phyloP scores from a whole-genome alignment of 1,140 invertebrate genomes.

The Drosophila carrolli region DNA sequence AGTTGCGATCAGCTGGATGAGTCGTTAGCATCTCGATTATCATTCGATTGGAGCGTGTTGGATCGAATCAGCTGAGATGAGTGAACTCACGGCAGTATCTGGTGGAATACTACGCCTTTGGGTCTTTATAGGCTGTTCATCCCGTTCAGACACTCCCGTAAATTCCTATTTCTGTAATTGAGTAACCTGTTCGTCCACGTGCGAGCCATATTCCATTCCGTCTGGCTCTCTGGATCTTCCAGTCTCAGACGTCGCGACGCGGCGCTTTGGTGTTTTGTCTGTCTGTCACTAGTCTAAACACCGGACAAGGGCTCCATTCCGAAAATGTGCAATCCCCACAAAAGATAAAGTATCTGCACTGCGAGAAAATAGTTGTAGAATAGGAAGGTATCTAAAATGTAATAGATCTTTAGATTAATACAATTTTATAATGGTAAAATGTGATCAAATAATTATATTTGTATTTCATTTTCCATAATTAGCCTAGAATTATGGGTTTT shows the following conservation, averaged over 20 bases:
- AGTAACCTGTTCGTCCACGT: conserved; percentile 34
- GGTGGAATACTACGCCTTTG: conserved; percentile 8
- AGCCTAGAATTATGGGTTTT: too few relatives aligned
- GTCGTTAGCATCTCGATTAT: conserved; percentile 14
- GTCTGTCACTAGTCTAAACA: conserved; percentile 36
- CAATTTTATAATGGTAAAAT: not conserved
- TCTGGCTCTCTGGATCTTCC: not conserved
- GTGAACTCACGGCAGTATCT: conserved; percentile 14
- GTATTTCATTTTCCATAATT: too few relatives aligned
- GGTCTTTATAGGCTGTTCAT: conserved; percentile 3
- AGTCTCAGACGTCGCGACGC: conserved; percentile 24
- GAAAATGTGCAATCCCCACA: conserved; percentile 33
- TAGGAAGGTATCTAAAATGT: too few relatives aligned
- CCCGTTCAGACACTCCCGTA: not conserved
- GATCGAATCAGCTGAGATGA: conserved; percentile 22
- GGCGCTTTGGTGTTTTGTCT: conserved; percentile 22
- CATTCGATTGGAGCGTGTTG: conserved; percentile 30
- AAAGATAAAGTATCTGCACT: conserved; percentile 44
- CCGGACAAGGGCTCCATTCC: conserved; percentile 11
- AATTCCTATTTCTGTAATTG: not conserved
- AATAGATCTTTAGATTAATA: not conserved
- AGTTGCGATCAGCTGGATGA: conserved; percentile 24
- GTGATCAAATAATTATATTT: too few relatives aligned
- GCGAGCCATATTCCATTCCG: conserved; percentile 22
- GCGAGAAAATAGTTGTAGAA: not conserved